A percentile compares a stretch with the other conserved stretches of the same genome.
These are phyloP conservation scores for Heliconius cydno DNA, from an alignment of 2,888 invertebrate species.

Conservation along the genomic window DNA sequence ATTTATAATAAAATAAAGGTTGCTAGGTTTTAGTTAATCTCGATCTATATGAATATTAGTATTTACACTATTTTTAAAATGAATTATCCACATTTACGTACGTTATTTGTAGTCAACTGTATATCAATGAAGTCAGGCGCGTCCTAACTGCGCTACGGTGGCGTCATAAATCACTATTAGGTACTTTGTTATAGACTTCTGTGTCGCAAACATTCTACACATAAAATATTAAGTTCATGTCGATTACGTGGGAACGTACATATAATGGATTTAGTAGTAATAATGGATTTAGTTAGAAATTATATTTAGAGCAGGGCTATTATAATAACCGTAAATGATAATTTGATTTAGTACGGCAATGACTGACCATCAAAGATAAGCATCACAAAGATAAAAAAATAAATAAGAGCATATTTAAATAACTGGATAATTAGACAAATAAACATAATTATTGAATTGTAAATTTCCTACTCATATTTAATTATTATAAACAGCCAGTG, in stretches of 20 bases:
- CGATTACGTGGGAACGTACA: background rate
- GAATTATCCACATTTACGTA: too few relatives aligned
- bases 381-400: background rate
- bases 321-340: background rate
- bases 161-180: constrained; percentile 11
- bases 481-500: constrained; percentile 50
- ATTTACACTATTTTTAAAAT: background rate
- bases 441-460: background rate
- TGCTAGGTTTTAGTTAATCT: background rate
- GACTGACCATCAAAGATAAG: background rate
- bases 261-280: background rate
- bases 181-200: constrained; percentile 7
- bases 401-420: background rate
- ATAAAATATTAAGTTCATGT: background rate
- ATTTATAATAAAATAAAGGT: background rate
- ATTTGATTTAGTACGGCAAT: background rate
- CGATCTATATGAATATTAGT: background rate
- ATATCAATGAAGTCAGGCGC: background rate
- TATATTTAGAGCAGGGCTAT: background rate
- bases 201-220: background rate
- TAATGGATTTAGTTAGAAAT: background rate
- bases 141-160: constrained; percentile 1
- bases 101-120: background rate
- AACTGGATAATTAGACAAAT: background rate
- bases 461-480: background rate